Evolutionary conservation across 2,888 invertebrate species (phyloP).

Genomic region (Marasmarcha lunaedactyla): DNA sequence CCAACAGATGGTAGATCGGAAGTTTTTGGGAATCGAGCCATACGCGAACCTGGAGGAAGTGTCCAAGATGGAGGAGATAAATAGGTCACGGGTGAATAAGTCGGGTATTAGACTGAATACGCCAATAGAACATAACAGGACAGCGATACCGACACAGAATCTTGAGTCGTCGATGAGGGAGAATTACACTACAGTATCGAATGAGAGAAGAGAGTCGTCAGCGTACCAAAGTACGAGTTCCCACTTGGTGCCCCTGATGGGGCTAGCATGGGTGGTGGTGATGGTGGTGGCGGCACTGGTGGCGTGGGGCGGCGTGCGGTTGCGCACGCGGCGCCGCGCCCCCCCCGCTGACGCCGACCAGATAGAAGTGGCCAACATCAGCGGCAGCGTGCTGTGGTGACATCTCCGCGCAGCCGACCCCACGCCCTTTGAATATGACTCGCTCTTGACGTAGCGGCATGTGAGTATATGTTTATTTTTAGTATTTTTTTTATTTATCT

Average conservation of each 20-base stretch:
- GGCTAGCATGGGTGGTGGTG: conserved; percentile 44
- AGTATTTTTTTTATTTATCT: no score
- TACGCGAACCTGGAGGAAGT: conserved; percentile 13
- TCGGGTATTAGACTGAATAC: conserved; percentile 50
- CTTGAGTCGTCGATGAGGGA: conserved; percentile 15
- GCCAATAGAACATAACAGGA: conserved; percentile 24
- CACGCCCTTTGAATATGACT: conserved; percentile 70
- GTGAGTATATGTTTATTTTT: no score
- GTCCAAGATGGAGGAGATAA: not conserved
- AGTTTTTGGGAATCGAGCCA: conserved; percentile 36
- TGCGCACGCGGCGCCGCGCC: conserved; percentile 40
- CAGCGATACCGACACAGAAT: no score
- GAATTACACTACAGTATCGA: conserved; percentile 29
- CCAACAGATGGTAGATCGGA: conserved; percentile 38
- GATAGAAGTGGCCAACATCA: conserved; percentile 74
- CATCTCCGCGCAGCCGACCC: conserved; percentile 70
- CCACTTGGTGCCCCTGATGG: not conserved
- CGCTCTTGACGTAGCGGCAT: conserved; percentile 65
- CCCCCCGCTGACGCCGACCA: conserved; percentile 41
- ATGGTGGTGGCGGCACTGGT: conserved; percentile 67
- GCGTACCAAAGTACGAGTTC: conserved; percentile 26
- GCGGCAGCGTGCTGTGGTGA: conserved; percentile 80
- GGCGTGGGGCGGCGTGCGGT: conserved; percentile 59
- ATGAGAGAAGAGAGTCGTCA: conserved; percentile 46
- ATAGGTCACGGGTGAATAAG: conserved; percentile 19